Conservation (phyloP, 2,888 invertebrate genomes). For the Spodoptera exigua region DNA sequence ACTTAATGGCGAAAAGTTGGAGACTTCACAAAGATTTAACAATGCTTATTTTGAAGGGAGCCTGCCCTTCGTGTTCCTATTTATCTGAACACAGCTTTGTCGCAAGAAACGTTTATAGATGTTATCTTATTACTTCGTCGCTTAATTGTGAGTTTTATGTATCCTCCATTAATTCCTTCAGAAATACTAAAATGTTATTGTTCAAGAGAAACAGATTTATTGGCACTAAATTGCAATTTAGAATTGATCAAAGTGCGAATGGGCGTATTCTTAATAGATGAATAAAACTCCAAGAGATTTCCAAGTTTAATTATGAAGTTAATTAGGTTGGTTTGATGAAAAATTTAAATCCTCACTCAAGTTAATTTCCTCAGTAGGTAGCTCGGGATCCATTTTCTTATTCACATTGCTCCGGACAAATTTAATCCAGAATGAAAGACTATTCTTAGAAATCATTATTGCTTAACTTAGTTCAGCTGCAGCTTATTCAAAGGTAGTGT, state of each 20-base stretch:
- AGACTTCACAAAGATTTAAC: conserved; percentile 87
- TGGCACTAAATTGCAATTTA: conserved; percentile 48
- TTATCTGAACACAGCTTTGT: conserved; percentile 74
- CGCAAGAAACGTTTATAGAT: conserved; percentile 61
- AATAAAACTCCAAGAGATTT: conserved; percentile 76
- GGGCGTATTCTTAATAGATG: conserved; percentile 73
- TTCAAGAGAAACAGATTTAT: conserved; percentile 47
- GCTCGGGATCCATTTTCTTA: conserved; percentile 77
- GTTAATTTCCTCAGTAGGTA: conserved; percentile 82
- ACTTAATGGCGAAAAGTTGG: conserved; percentile 86
- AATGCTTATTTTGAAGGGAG: conserved; percentile 86
- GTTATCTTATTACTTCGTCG: conserved; percentile 62
- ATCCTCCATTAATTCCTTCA: conserved; percentile 49
- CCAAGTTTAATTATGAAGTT: conserved; percentile 86
- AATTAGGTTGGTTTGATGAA: conserved; percentile 86
- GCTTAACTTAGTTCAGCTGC: conserved; percentile 40
- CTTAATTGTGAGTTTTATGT: conserved; percentile 57
- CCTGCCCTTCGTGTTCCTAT: conserved; percentile 73
- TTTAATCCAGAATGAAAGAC: conserved; percentile 70
- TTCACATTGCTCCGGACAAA: conserved; percentile 74
- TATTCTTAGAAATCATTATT: conserved; percentile 58
- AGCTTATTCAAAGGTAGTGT: conserved; percentile 19
- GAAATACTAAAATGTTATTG: conserved; percentile 51
- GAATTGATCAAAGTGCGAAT: conserved; percentile 62
- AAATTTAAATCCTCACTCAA: conserved; percentile 85